Conservation (phyloP, 2,113 vertebrate species). For the Zapornia atra region DNA sequence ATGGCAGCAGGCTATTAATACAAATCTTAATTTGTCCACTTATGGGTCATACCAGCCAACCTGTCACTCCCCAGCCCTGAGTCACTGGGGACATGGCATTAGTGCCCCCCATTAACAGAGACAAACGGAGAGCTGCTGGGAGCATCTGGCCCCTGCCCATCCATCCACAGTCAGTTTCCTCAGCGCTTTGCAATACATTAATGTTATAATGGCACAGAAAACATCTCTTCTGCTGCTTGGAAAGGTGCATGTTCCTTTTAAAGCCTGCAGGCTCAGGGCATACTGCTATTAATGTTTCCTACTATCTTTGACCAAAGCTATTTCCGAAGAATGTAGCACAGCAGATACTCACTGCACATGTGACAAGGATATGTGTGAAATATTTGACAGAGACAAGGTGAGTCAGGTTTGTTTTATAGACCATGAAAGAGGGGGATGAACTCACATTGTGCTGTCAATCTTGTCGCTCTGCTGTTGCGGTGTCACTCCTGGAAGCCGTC, state of each 20-base stretch:
- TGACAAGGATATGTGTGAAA: not conserved
- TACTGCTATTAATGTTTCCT: not conserved
- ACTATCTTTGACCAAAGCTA: not conserved
- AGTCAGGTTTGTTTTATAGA: not conserved
- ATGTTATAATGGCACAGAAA: not conserved
- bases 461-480: not conserved
- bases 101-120: not conserved
- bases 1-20: not conserved
- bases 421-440: not conserved
- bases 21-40: not conserved
- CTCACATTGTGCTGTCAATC: not conserved
- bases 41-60: not conserved
- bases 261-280: not conserved
- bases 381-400: not conserved
- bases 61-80: not conserved
- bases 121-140: not conserved
- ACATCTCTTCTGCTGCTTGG: not conserved
- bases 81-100: rapidly evolving
- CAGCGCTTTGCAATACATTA: not conserved
- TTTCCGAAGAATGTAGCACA: not conserved
- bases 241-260: not conserved
- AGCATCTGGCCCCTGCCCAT: not conserved
- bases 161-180: not conserved
- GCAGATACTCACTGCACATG: not conserved
- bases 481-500: not conserved